Evolutionary conservation across 2,888 invertebrate genomes (phyloP).

Genomic region (Mesorhabditis spiculigera): DNA sequence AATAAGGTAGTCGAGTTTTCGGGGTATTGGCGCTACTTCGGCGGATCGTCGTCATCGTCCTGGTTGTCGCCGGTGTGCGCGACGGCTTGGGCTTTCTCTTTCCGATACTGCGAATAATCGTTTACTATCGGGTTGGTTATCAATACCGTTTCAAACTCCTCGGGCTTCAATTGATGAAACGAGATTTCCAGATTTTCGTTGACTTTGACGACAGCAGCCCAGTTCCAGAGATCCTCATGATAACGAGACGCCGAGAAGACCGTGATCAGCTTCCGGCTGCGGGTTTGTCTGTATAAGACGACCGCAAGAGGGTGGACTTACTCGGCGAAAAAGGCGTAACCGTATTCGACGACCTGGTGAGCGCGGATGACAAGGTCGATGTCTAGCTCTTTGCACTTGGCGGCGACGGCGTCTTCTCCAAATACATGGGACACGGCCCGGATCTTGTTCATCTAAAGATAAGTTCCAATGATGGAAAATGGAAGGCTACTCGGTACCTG

Average conservation of each 20-base stretch:
- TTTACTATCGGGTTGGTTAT: background rate
- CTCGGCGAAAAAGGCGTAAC: conserved; percentile 29
- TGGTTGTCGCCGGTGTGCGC: background rate
- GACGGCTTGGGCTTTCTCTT: background rate
- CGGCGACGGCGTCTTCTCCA: conserved; percentile 33
- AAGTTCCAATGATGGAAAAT: background rate
- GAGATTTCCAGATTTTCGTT: conserved; percentile 27
- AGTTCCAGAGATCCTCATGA: conserved; percentile 41
- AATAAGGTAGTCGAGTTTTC: no score
- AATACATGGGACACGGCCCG: conserved; percentile 39
- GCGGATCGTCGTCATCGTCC: background rate
- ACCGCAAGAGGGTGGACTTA: background rate
- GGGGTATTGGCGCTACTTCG: no score
- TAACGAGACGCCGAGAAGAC: conserved; percentile 46
- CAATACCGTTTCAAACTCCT: conserved; percentile 27
- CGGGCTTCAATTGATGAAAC: conserved; percentile 42
- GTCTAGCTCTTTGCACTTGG: conserved; percentile 25
- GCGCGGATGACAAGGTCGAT: conserved; percentile 31
- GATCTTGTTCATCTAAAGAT: conserved; percentile 27
- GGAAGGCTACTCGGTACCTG: conserved; percentile 8
- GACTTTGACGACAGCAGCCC: conserved; percentile 38
- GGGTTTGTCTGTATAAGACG: no score
- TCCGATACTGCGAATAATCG: background rate
- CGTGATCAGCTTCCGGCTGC: conserved; percentile 29
- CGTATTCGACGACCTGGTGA: conserved; percentile 36